These are phyloP conservation scores for Salvelinus namaycush DNA, from an alignment of 2,113 vertebrate genomes.

Conservation along the genomic window DNA sequence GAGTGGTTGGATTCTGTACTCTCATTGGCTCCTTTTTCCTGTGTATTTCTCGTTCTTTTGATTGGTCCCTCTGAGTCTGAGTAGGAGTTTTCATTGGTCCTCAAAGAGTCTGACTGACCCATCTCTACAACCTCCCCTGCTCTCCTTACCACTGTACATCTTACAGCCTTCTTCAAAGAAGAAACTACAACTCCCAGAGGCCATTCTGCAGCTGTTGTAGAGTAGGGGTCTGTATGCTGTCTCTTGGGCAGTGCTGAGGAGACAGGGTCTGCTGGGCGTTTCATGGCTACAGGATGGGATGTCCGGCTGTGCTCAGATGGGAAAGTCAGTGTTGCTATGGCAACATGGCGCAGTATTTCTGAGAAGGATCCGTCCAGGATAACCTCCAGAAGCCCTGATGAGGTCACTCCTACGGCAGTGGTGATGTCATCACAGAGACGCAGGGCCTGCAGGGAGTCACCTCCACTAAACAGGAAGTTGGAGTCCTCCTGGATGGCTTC, in stretches of 20 bases:
- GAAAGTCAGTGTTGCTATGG: constrained; percentile 32
- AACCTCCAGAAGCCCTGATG: constrained; percentile 83
- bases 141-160: constrained; percentile 56
- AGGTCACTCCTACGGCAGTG: constrained; percentile 63
- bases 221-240: constrained; percentile 14
- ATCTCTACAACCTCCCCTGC: constrained; percentile 49
- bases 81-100: not conserved
- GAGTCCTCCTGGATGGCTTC: constrained; percentile 70
- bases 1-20: not conserved
- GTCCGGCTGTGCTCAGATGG: constrained; percentile 27
- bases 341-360: constrained; percentile 76
- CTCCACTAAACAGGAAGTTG: constrained; percentile 85
- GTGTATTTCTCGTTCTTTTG: not conserved
- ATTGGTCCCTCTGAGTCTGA: not conserved
- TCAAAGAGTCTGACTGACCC: not conserved
- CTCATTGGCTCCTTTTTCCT: not conserved
- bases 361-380: constrained; percentile 80
- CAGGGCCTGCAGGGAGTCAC: constrained; percentile 88
- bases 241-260: constrained; percentile 32
- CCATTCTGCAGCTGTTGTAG: constrained; percentile 23
- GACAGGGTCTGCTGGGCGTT: constrained; percentile 5
- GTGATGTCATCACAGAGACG: constrained; percentile 80
- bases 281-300: constrained; percentile 27
- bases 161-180: constrained; percentile 24
- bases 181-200: constrained; percentile 50